Base-by-base conservation (phyloP, 1,140 invertebrate genomes). In the Condylostylus longicornis region DNA sequence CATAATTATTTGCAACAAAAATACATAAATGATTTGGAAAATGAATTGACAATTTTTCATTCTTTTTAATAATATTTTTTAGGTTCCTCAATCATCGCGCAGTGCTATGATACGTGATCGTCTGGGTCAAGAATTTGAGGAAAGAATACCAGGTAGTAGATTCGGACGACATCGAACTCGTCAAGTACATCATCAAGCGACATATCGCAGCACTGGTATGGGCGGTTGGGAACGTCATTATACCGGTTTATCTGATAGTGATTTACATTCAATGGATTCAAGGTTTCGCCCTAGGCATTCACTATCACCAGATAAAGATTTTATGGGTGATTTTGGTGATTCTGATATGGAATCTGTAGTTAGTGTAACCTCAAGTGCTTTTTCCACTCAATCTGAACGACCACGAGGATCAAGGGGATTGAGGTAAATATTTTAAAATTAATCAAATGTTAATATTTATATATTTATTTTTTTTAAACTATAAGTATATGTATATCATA, bases 311-410 rank as follows among this genome's bases (percentile, higher is more conserved):
- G 79, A 82, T 48, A 77, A 77, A 44, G 71, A 79, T 46, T 65
- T 73, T 21, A 66, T 79, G 40, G 70, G 65, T 9, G 77, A 80
- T 54, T 74, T 75, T 42, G 77, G 72, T 12, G 84, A 88, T 62
- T 87, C 82, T 39, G 85, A 90, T 56, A 81, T 89, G 66, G 86
- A 90, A 63, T 86, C 82, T 48, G 80, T 86, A 37, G 79, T 72
- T 30, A 83, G 79, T 31, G 78, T 85, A 39, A 84, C 81, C 30
- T 88, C 84, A 52, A 88, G 84, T 71, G 82, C 85, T 51, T 88
- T 89, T 63, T 88, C 84, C 48, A 90, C 85, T 38, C 86, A 90
- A 62, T 87, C 83, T 47, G 86, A 90, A 67, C 66, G 83, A 49
- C 82, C 82, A 12, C 68, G 80, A 42, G 78, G 76, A 36, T 82